Evolutionary conservation across 1,140 invertebrate species (phyloP).

Genomic region (Periplaneta americana): DNA sequence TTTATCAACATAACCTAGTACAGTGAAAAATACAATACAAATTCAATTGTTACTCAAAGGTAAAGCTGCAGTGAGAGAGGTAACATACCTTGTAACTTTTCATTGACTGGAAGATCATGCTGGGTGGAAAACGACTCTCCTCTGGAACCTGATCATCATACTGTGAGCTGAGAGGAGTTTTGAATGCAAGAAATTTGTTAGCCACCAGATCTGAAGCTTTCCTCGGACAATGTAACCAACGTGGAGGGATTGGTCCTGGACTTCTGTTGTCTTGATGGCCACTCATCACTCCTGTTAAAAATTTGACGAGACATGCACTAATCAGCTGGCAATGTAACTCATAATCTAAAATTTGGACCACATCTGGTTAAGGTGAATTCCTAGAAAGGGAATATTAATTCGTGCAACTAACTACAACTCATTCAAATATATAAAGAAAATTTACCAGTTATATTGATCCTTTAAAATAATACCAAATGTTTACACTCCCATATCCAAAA

Average conservation of each 20-base stretch:
- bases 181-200: constrained; percentile 85
- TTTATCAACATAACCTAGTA: too few species aligned
- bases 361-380: background rate
- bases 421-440: too few species aligned
- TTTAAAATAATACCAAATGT: background rate
- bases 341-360: background rate
- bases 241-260: constrained; percentile 68
- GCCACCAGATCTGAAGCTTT: constrained; percentile 69
- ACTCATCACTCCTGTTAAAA: background rate
- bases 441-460: background rate
- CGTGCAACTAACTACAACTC: too few species aligned
- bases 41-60: background rate
- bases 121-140: constrained; percentile 71
- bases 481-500: background rate
- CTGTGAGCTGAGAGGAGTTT: constrained; percentile 75
- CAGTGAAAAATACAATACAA: too few species aligned
- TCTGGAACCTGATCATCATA: constrained; percentile 79
- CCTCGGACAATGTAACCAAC: constrained; percentile 90
- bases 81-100: constrained; percentile 62
- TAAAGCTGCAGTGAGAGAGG: background rate
- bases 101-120: constrained; percentile 72
- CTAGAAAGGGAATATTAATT: background rate
- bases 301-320: background rate
- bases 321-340: background rate
- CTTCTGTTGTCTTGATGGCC: constrained; percentile 27